These are phyloP conservation scores for Amphipoea lucens DNA, from an alignment of 2,888 invertebrate species.

Conservation along the genomic window DNA sequence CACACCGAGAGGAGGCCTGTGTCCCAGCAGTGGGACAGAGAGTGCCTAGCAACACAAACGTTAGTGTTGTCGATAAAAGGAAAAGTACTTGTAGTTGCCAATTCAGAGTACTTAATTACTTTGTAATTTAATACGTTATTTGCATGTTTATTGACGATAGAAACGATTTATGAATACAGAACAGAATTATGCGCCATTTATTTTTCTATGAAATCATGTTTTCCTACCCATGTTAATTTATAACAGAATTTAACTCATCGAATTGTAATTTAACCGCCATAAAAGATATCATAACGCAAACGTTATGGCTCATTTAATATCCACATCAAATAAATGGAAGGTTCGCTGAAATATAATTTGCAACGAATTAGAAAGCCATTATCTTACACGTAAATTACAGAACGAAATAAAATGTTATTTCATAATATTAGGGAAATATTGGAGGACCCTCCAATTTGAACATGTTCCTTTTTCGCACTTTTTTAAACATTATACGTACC, in stretches of 20 bases:
- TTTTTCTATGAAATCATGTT: background rate
- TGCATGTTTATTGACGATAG: background rate
- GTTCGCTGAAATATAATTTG: conserved; percentile 26
- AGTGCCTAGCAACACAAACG: background rate
- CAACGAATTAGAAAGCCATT: conserved; percentile 51
- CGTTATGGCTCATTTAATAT: conserved; percentile 46
- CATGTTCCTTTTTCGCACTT: too few species aligned
- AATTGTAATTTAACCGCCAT: conserved; percentile 32
- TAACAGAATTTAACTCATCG: conserved; percentile 15
- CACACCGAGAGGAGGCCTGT: too few species aligned
- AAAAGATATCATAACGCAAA: conserved; percentile 33
- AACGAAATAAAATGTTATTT: conserved; percentile 19
- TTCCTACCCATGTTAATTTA: conserved; percentile 10
- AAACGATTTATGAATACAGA: background rate
- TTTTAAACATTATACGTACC: background rate
- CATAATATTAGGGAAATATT: background rate
- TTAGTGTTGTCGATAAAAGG: background rate
- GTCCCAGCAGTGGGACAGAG: too few species aligned
- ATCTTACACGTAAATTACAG: conserved; percentile 16
- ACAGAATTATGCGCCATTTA: background rate
- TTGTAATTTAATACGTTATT: background rate
- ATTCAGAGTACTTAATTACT: background rate
- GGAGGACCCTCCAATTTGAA: background rate
- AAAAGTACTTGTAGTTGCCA: background rate
- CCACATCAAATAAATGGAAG: conserved; percentile 31